These are phyloP conservation scores for Spatula clypeata DNA, from an alignment of 2,797 vertebrate genomes.

Conservation along the genomic window DNA sequence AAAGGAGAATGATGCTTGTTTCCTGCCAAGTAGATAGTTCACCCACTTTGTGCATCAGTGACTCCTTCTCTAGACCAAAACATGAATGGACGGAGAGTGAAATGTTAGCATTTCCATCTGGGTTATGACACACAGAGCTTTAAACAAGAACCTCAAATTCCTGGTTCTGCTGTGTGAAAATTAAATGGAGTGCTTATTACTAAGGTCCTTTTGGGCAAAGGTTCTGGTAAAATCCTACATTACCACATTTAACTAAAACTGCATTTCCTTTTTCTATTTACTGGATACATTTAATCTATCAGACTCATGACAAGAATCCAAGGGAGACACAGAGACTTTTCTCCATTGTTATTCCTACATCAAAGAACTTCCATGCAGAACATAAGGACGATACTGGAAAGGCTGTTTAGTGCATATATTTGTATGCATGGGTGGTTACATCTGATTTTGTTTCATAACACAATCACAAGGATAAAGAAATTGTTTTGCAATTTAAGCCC, in stretches of 20 bases:
- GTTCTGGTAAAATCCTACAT: background rate
- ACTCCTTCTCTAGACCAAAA: background rate
- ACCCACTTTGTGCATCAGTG: background rate
- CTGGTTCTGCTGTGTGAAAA: background rate
- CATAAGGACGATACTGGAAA: background rate
- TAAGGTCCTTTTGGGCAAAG: background rate
- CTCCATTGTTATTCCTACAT: background rate
- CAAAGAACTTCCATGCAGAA: background rate
- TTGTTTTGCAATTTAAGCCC: background rate
- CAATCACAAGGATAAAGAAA: background rate
- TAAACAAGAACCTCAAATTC: background rate
- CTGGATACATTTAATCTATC: background rate
- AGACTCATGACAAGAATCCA: background rate
- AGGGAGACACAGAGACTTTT: background rate
- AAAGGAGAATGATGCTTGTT: background rate
- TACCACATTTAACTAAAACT: background rate
- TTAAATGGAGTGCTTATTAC: fast-evolving
- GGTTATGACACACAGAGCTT: background rate
- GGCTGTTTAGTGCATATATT: background rate
- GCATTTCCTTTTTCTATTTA: background rate
- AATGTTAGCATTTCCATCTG: background rate
- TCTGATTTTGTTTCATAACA: background rate
- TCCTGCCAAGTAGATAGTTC: background rate
- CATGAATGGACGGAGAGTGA: background rate
- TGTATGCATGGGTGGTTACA: background rate